Percentiles rank a stretch among this genome's conserved stretches.
Conservation (phyloP, 2,888 invertebrate species). For the Melitaea athalia region DNA sequence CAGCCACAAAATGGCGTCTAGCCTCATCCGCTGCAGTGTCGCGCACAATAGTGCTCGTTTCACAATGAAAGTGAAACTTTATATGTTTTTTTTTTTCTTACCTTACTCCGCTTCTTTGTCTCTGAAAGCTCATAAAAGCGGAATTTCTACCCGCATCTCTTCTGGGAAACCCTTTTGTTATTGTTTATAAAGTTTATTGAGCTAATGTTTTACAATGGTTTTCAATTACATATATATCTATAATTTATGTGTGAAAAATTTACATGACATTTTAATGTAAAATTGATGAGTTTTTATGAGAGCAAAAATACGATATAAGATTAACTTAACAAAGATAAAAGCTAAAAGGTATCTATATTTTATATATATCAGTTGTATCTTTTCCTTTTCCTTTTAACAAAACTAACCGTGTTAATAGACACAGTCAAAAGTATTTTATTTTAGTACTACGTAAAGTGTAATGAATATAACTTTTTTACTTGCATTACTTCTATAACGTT, state of each 20-base stretch:
- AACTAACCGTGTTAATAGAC: neutral
- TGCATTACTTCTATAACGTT: constrained; percentile 17
- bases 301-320: too few species aligned
- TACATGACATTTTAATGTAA: too few species aligned
- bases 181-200: constrained; percentile 49
- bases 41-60: constrained; percentile 54
- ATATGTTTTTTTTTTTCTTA: constrained; percentile 58
- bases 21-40: constrained; percentile 48
- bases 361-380: neutral
- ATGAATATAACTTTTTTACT: neutral
- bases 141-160: constrained; percentile 55
- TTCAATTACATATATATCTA: constrained; percentile 1
- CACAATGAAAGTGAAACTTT: constrained; percentile 69
- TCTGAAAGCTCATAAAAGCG: constrained; percentile 51
- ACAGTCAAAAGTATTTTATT: neutral
- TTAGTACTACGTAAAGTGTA: constrained; percentile 1
- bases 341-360: too few species aligned
- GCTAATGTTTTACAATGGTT: constrained; percentile 19
- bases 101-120: constrained; percentile 51
- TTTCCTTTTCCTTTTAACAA: neutral
- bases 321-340: too few species aligned
- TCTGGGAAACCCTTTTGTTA: constrained; percentile 58
- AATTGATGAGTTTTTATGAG: too few species aligned
- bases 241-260: too few species aligned
- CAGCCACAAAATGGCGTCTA: constrained; percentile 53